Evolutionary conservation across 2,888 invertebrate species (phyloP), one percentile per base, ranked within the genome.

Genomic region (Apamea sordens): DNA sequence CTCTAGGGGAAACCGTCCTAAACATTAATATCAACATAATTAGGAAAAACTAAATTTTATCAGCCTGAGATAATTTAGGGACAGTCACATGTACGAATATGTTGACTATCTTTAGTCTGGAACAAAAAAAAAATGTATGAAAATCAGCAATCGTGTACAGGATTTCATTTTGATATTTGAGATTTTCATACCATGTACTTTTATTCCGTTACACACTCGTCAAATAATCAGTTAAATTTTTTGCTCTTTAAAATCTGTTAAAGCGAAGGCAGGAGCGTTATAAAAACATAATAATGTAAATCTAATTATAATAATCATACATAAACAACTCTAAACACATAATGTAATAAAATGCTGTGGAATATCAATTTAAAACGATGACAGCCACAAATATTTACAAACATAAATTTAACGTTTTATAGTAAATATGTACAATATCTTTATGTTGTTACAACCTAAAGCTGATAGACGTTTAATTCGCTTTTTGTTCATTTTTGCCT

Each of bases 171-270:
- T 59, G n/a, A 59, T 59, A 59, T n/a, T n/a, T 59, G 56, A n/a
- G 56, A 56, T 56, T 3, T n/a, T n/a, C 5, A 4, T 11, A 8
- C 10, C 8, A 24, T 10, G 13, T 11, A n/a, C 21, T n/a, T n/a
- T n/a, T 59, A 59, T n/a, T 59, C 56, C 11, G n/a, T 63, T 8
- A 24, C 10, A 36, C 2, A 24, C 53, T 71, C 53, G 24, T 36
- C 18, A 36, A 36, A 0, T 18, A 11, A 7, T 11, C 3, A n/a
- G 15, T 63, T 24, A 50, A 18, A 44, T 63, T 53, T 80, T 81
- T 83, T 84, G 79, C 72, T 59, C 36, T 76, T 65, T 86, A 88
- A 85, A 82, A 84, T 86, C 80, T 69, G 41, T 41, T 18, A 56
- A 28, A 67, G 8, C 13, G 8, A 67, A 7, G 13, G 11, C 10